These are phyloP conservation scores for Candidula unifasciata DNA, from an alignment of 2,888 invertebrate species.

Conservation along the genomic window DNA sequence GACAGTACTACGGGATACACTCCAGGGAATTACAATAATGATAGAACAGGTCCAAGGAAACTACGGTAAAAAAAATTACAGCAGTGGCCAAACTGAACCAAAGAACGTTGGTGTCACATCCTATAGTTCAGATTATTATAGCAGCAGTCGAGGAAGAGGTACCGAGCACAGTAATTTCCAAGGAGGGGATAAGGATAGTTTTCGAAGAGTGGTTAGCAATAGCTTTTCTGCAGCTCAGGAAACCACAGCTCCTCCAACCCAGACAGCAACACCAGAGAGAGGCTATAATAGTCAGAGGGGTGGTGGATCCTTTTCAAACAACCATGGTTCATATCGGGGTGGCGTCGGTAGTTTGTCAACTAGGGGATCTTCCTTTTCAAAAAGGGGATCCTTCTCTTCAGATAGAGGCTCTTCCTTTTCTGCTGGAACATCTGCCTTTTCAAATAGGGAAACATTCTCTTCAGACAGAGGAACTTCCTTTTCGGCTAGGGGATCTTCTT, in stretches of 20 bases:
- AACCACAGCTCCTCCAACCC: not conserved
- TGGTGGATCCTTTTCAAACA: not conserved
- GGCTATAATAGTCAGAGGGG: constrained; percentile 10
- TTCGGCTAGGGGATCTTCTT: not conserved
- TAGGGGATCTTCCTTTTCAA: not conserved
- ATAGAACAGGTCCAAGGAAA: not conserved
- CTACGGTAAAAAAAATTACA: not conserved
- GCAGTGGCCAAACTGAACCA: not conserved
- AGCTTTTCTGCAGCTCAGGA: not conserved
- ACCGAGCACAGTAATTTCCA: not conserved
- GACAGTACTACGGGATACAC: not conserved
- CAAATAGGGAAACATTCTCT: not conserved
- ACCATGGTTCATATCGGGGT: constrained; percentile 11
- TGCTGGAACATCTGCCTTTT: not conserved
- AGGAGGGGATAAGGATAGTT: not conserved
- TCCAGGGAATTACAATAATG: not conserved
- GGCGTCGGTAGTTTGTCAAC: not conserved
- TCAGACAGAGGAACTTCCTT: not conserved
- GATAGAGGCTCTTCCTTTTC: not conserved
- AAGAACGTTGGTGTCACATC: no score
- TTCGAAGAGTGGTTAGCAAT: not conserved
- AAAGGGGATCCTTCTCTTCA: not conserved
- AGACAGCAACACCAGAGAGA: not conserved
- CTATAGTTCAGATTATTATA: not conserved
- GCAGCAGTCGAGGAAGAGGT: constrained; percentile 10